A percentile compares a stretch with the other conserved stretches of the same genome.
Conservation (phyloP, 2,113 vertebrate genomes). For the Misgurnus anguillicaudatus region DNA sequence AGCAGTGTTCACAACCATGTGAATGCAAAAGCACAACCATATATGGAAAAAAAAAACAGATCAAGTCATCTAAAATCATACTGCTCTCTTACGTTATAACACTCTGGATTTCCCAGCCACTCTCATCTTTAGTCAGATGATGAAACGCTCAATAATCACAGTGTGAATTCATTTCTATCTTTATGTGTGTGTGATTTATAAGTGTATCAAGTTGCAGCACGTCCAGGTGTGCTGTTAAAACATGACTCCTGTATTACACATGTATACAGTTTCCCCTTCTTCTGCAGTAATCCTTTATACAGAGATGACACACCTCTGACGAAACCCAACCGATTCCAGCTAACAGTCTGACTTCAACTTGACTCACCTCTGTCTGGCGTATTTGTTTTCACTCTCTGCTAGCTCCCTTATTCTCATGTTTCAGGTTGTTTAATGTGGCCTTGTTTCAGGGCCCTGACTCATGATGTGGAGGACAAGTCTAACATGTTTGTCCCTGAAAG, state of each 20-base stretch:
- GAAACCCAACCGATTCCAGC: neutral
- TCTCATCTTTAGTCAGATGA: neutral
- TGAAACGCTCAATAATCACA: neutral
- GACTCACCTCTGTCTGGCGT: neutral
- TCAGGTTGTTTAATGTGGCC: slow-evolving; percentile 17
- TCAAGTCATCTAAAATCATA: neutral
- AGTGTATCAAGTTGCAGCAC: slow-evolving; percentile 35
- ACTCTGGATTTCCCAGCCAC: neutral
- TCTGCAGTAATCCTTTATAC: slow-evolving; percentile 35
- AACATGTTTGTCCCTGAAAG: neutral
- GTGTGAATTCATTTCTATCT: neutral
- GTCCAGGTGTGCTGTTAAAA: slow-evolving; percentile 53
- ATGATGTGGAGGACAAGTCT: neutral
- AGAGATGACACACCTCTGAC: slow-evolving; percentile 11
- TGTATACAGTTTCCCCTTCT: slow-evolving; percentile 51
- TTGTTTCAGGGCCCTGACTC: neutral
- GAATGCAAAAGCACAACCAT: neutral
- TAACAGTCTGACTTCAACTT: slow-evolving; percentile 2
- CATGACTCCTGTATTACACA: slow-evolving; percentile 28
- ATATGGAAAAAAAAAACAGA: slow-evolving; percentile 7
- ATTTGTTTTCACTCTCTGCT: slow-evolving; percentile 17
- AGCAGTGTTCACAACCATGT: neutral
- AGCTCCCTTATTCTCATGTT: neutral
- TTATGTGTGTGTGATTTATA: slow-evolving; percentile 22
- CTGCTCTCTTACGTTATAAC: neutral